Evolutionary conservation across 2,888 invertebrate genomes (phyloP).

Genomic region (Tryphoninae sp.): DNA sequence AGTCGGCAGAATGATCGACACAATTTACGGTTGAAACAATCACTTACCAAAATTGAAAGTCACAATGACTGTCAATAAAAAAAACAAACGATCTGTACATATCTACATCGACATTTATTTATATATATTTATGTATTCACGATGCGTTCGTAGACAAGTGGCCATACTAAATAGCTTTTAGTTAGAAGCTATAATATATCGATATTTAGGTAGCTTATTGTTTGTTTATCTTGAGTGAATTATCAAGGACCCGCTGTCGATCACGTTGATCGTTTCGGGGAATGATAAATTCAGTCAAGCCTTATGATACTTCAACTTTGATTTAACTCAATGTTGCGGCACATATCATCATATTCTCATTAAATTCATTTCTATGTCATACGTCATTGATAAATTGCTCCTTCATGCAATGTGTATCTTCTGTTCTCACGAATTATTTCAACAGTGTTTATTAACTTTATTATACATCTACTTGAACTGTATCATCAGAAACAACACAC

Average conservation of each 20-base stretch:
- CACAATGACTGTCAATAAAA: background rate
- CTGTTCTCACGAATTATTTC: slow-evolving; percentile 32
- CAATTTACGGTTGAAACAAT: slow-evolving; percentile 10
- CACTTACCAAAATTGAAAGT: slow-evolving; percentile 10
- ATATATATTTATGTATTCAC: slow-evolving; percentile 43
- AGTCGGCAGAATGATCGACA: background rate
- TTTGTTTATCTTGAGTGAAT: slow-evolving; percentile 49
- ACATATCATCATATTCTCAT: slow-evolving; percentile 67
- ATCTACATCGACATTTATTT: background rate
- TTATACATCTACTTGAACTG: background rate
- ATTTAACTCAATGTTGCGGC: slow-evolving; percentile 70
- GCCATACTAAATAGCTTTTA: slow-evolving; percentile 41
- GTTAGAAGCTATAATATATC: slow-evolving; percentile 50
- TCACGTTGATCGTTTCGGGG: background rate
- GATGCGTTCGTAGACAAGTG: slow-evolving; percentile 49
- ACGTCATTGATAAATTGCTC: slow-evolving; percentile 26
- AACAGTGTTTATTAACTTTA: slow-evolving; percentile 9
- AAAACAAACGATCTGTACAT: background rate
- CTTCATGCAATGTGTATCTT: slow-evolving; percentile 22
- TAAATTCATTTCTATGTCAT: slow-evolving; percentile 59
- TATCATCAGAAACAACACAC: slow-evolving; percentile 27
- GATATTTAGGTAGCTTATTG: slow-evolving; percentile 50
- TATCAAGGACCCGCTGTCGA: slow-evolving; percentile 21
- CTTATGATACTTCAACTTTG: slow-evolving; percentile 62
- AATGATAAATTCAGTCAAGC: slow-evolving; percentile 41